Evolutionary conservation across 2,888 invertebrate genomes (phyloP), one percentile per base, ranked within the genome.

Genomic region (Eilema caniola): DNA sequence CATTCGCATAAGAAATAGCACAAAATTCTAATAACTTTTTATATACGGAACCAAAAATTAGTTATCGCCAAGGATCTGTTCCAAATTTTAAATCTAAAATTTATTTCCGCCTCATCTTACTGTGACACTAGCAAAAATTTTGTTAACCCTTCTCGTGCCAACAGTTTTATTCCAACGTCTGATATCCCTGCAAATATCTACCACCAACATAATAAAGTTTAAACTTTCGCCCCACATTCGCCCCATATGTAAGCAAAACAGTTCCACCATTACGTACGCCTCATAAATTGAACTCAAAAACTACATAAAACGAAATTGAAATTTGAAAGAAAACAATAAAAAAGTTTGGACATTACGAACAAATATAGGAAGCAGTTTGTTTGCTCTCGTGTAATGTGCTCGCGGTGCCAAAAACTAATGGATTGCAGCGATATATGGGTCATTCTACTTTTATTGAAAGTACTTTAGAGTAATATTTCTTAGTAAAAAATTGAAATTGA

Each of bases 221-320:
- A 5, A 5, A 59, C 31, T 11, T 77, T 47, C 8, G 3, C 37
- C 41, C 53, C 8, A 63, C 70, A 23, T 70, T 14, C 56, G 23
- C 20, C 20, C 67, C 47, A 69, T 62, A 12, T 37, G 25, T 33
- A 67, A 67, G 60, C 63, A 71, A 47, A 63, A 53, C 53, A 28
- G 41, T 69, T 63, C 41, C 14, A 31, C 37, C 24, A 68, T 63
- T 71, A 60, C 12, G 25, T 37, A 60, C 57, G 67, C 59, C 60
- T 64, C 72, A 73, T 77, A 81, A 72, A 79, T 7, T 47, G 60
- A 74, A 65, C n/a, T 66, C 65, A 67, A 31, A 37, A 66, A 57
- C 62, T 53, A 59, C 70, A 75, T 81, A 77, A 77, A 84, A 79
- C 78, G 72, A 71, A 82, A 84, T 86, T 84, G 84, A 81, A 84